Base-by-base conservation (phyloP, 1,140 invertebrate genomes). In the silkworm (Bombyx mori) region DNA sequence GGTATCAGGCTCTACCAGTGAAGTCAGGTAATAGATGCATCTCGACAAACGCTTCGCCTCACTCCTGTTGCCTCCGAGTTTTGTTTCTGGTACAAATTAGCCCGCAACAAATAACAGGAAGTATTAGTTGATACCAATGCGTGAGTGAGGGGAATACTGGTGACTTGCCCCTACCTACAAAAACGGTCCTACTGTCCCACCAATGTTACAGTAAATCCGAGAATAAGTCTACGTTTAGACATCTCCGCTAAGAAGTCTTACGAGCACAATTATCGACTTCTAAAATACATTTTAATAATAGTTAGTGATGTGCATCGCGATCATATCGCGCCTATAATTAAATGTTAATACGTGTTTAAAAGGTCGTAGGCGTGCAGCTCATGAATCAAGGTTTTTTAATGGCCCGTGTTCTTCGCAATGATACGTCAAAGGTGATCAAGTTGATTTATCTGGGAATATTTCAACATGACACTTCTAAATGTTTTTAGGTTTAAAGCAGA, bases 281-380 rank as follows among this genome's bases (percentile, higher is more conserved):
- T 79, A 82, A 81, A 83, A 82, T 81, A 83, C 79, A 82, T 66
- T 84, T 86, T 84, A 86, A 82, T 86, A 86, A 82, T 74, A 75
- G 79, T 84, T 84, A 82, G 72, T 82, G 82, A 86, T 81, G 77
- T 68, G 58, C 56, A 61, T 62, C 69, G 72, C 78, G 83, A 86
- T 86, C 75, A 82, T 86, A 86, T 86, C 83, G 77, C 75, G 71
- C 73, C 76, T 81, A 84, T 82, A 86, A 85, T 86, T 83, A 85
- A 83, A 85, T 85, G 82, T 86, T 86, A 85, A 86, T 86, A 83
- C 67, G 79, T 74, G 73, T 76, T 79, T 63, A 71, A 77, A 65
- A 72, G 72, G 68, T 73, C 71, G 82, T 82, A 73, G 80, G 80
- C 77, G 77, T 70, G 62, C 56, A 52, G 55, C 69, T 58, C 71